Evolutionary conservation across 2,888 invertebrate species (phyloP).

Genomic region (Drosophila buzzatii): DNA sequence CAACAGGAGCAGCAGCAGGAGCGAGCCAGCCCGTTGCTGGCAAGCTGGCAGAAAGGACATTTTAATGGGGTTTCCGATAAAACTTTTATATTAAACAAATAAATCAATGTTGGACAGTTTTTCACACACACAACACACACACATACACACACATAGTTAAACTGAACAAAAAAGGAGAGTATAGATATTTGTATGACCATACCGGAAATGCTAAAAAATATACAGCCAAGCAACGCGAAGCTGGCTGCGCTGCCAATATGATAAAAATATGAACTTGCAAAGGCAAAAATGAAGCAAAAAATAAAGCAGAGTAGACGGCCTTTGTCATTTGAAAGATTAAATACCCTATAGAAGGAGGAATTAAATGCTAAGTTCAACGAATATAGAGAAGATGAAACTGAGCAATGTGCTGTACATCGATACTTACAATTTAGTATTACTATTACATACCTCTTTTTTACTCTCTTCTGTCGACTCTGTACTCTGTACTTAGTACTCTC

Average conservation of each 20-base stretch:
- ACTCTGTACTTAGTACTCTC: background rate
- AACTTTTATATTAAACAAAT: constrained; percentile 82
- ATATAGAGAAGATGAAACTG: background rate
- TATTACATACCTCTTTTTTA: no score
- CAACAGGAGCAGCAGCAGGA: constrained; percentile 53
- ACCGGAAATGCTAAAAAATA: constrained; percentile 80
- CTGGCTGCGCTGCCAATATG: constrained; percentile 76
- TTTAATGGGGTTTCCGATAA: constrained; percentile 83
- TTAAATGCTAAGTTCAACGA: background rate
- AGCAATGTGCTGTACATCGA: no score
- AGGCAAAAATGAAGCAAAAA: constrained; percentile 39
- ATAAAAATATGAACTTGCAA: constrained; percentile 79
- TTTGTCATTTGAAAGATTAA: background rate
- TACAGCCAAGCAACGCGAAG: constrained; percentile 56
- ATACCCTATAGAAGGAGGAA: constrained; percentile 33
- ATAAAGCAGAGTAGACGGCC: background rate
- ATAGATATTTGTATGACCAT: constrained; percentile 72
- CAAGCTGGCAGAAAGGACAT: constrained; percentile 81
- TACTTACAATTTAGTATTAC: no score
- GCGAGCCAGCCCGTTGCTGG: constrained; percentile 50
- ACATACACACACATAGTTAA: constrained; percentile 62
- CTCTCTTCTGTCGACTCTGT: background rate
- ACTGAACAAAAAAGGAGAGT: constrained; percentile 55
- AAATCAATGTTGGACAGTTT: constrained; percentile 82
- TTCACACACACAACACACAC: constrained; percentile 64